A percentile compares a stretch with the other conserved stretches of the same genome.
These are phyloP conservation scores for Hyposoter dolosus DNA, from an alignment of 2,888 invertebrate species.

Conservation along the genomic window DNA sequence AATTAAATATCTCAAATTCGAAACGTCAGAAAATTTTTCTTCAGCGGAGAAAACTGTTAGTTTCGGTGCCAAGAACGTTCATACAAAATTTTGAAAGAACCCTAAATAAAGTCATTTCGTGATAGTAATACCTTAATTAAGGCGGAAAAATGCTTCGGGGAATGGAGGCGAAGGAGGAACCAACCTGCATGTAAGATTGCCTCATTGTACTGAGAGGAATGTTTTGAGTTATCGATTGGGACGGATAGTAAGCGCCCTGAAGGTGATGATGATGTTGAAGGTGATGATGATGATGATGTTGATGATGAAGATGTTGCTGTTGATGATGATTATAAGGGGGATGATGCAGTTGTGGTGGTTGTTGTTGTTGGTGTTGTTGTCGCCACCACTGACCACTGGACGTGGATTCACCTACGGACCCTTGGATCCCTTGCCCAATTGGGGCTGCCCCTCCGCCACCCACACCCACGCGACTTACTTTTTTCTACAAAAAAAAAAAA, in stretches of 20 bases:
- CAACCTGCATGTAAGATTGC: constrained; percentile 86
- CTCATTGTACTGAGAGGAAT: constrained; percentile 84
- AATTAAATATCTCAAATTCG: no score
- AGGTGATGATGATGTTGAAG: constrained; percentile 81
- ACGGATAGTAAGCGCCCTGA: constrained; percentile 82
- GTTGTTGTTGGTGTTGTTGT: constrained; percentile 74
- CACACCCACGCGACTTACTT: constrained; percentile 83
- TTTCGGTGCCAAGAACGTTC: no score
- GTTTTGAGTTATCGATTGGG: constrained; percentile 83
- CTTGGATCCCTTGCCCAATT: constrained; percentile 81
- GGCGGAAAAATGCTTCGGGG: constrained; percentile 27
- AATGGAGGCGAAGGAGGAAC: constrained; percentile 67
- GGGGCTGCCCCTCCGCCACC: constrained; percentile 80
- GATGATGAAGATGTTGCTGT: constrained; percentile 73
- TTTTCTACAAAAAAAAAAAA: constrained; percentile 81
- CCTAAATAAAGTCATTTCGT: no score
- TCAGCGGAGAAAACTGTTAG: no score
- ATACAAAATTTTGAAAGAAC: no score
- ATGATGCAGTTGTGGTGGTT: constrained; percentile 76
- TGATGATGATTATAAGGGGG: constrained; percentile 74
- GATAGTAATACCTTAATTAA: no score
- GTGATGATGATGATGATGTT: constrained; percentile 72
- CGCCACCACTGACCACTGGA: constrained; percentile 82
- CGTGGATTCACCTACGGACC: constrained; percentile 79
- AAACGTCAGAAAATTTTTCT: no score